phyloP scores from a whole-genome alignment of 2,888 invertebrate species.

The Acrobasis repandana region DNA sequence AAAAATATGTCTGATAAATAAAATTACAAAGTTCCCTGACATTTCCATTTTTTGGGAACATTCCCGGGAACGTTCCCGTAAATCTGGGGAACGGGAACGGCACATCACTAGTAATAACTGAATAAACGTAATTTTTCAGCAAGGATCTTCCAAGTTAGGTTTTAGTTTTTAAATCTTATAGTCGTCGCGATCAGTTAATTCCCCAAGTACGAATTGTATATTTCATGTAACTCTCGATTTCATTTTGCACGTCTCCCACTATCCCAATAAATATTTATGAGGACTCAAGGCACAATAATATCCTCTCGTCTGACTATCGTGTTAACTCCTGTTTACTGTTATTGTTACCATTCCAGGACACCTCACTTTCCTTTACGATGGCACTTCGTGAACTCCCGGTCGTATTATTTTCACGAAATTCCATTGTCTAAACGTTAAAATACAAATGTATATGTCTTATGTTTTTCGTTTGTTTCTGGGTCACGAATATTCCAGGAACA shows the following conservation, averaged over 20 bases:
- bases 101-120: too few relatives aligned
- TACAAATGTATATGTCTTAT: neutral
- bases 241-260: neutral
- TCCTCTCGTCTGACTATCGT: constrained; percentile 38
- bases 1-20: too few relatives aligned
- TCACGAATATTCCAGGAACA: neutral
- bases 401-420: constrained; percentile 23
- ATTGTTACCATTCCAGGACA: constrained; percentile 39
- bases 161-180: too few relatives aligned
- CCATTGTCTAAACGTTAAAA: neutral
- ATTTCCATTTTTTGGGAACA: too few relatives aligned
- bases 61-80: too few relatives aligned
- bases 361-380: constrained; percentile 39
- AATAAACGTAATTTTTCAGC: too few relatives aligned
- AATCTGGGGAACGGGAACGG: too few relatives aligned
- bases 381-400: constrained; percentile 32
- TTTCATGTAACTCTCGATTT: neutral
- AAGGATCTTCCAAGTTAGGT: too few relatives aligned
- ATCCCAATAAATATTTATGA: constrained; percentile 14
- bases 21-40: too few relatives aligned
- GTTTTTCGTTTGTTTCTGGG: neutral
- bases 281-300: constrained; percentile 22
- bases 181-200: too few relatives aligned
- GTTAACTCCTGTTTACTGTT: constrained; percentile 44
- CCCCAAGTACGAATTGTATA: too few relatives aligned